Evolutionary conservation across 2,888 invertebrate species (phyloP).

Genomic region (Cheilosia grossa): DNA sequence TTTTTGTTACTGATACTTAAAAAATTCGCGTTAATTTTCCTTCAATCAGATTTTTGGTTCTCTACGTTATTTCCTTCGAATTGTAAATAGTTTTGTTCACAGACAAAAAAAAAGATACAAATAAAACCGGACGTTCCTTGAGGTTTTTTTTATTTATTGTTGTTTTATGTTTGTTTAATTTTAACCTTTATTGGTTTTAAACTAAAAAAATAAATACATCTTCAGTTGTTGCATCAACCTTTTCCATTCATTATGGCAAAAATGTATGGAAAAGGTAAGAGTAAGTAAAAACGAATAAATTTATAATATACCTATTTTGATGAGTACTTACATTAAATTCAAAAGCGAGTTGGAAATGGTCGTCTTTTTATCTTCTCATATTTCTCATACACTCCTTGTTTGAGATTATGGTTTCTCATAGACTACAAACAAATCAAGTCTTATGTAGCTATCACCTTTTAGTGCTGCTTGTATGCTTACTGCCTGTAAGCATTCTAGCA

Average conservation of each 20-base stretch:
- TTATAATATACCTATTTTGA: constrained; percentile 13
- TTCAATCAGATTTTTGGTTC: constrained; percentile 50
- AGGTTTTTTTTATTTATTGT: constrained; percentile 57
- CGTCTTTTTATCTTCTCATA: too few relatives aligned
- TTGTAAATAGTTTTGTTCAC: constrained; percentile 66
- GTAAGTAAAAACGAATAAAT: constrained; percentile 81
- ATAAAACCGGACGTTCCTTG: constrained; percentile 30
- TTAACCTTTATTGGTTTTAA: constrained; percentile 65
- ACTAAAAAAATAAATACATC: constrained; percentile 54
- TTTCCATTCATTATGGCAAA: constrained; percentile 81
- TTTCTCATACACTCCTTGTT: too few relatives aligned
- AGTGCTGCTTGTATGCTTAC: too few relatives aligned
- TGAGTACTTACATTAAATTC: neutral
- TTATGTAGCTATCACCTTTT: too few relatives aligned
- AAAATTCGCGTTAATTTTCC: constrained; percentile 58
- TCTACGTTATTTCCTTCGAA: constrained; percentile 54
- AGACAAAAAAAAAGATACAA: constrained; percentile 17
- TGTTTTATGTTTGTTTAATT: constrained; percentile 67
- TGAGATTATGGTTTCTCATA: too few relatives aligned
- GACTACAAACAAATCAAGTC: too few relatives aligned
- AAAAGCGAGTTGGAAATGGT: constrained; percentile 26
- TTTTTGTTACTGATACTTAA: constrained; percentile 18
- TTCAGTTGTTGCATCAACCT: constrained; percentile 72
- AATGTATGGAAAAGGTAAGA: constrained; percentile 84
- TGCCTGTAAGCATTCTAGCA: too few relatives aligned